Base-by-base conservation (phyloP, 2,888 invertebrate genomes). In the Melolontha melolontha region DNA sequence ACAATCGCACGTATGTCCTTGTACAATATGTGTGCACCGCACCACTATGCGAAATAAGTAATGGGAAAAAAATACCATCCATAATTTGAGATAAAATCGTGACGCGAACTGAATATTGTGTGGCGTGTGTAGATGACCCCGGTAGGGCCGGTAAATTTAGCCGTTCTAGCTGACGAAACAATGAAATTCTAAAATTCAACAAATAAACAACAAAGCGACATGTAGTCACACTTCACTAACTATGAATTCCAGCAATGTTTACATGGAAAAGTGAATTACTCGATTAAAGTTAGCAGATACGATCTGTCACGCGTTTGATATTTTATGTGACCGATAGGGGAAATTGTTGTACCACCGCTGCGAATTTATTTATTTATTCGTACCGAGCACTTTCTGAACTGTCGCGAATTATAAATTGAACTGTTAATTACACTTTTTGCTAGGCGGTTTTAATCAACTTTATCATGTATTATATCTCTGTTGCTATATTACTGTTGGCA, bases 241-340 rank as follows among this genome's bases (percentile, higher is more conserved):
- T 27, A 22, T 42, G 57, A 44, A 57, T 57, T 44, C 57, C 12
- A 44, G 42, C 14, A 27, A 57, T 57, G 44, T 57, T 57, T 57
- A 44, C 44, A 57, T 42, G 41, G 55, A 55, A 55, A 55, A 55
- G 55, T 55, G 57, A 57, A 57, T 57, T 57, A 57, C 42, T 44
- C 44, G 42, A 57, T 57, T 44, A 42, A 57, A 44, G 27, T n/a
- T 55, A 22, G 57, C 57, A 44, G 57, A 57, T 57, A 57, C 44
- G 27, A 57, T 57, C 42, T 57, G 57, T 57, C 57, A 57, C 27
- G 57, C 22, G 41, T 42, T 22, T 57, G 57, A 57, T 57, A 57
- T 44, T 57, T 57, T 57, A 44, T 12, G 12, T 57, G 22, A 42
- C 57, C 57, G n/a, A 7, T 2, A n/a, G 42, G 57, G 22, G 27